phyloP scores from a whole-genome alignment of 2,888 invertebrate genomes.

The Eupithecia subumbrata region DNA sequence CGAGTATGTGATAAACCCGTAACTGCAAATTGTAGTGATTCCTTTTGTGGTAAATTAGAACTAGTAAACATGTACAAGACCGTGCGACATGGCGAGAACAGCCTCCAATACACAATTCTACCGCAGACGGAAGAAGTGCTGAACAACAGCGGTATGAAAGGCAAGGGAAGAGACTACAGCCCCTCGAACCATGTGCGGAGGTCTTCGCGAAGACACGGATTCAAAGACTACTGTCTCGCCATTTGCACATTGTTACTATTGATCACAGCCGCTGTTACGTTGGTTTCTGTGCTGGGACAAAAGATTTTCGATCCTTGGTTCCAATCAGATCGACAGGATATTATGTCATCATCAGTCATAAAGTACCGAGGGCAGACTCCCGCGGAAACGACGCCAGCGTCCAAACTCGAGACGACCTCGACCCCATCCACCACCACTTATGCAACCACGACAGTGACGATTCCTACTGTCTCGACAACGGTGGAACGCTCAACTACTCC shows the following conservation, averaged over 20 bases:
- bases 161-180: slow-evolving; percentile 81
- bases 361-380: slow-evolving; percentile 35
- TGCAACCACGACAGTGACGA: slow-evolving; percentile 49
- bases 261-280: slow-evolving; percentile 66
- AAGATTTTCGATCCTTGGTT: slow-evolving; percentile 38
- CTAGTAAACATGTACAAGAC: slow-evolving; percentile 87
- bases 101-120: slow-evolving; percentile 89
- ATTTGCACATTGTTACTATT: slow-evolving; percentile 55
- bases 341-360: slow-evolving; percentile 30
- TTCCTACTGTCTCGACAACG: slow-evolving; percentile 44
- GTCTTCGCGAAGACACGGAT: slow-evolving; percentile 64
- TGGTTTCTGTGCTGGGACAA: slow-evolving; percentile 68
- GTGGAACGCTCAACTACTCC: slow-evolving; percentile 68
- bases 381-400: slow-evolving; percentile 59
- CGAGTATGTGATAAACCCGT: slow-evolving; percentile 73
- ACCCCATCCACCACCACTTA: slow-evolving; percentile 54
- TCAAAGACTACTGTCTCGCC: slow-evolving; percentile 25
- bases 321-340: slow-evolving; percentile 29
- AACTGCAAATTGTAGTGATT: slow-evolving; percentile 68
- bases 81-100: slow-evolving; percentile 89
- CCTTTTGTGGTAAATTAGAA: slow-evolving; percentile 64
- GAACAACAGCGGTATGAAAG: slow-evolving; percentile 83
- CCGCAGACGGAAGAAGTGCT: slow-evolving; percentile 88
- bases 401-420: slow-evolving; percentile 60
- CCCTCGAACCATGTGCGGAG: slow-evolving; percentile 76